Conservation (phyloP, 2,113 vertebrate species). For the Excalfactoria chinensis region DNA sequence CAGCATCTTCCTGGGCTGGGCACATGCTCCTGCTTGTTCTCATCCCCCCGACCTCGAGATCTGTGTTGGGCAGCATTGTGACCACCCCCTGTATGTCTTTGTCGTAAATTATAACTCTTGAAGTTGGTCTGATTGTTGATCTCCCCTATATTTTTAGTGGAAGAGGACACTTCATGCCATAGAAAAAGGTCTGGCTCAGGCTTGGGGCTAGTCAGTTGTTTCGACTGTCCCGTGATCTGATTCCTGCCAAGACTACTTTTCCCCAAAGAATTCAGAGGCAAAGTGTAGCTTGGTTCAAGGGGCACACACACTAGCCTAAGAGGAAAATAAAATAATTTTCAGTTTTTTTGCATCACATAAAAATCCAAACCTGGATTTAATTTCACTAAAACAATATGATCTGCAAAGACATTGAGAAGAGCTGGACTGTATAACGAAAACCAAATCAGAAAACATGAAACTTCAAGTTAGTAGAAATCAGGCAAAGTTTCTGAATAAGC, state of each 20-base stretch:
- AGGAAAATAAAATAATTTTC: neutral
- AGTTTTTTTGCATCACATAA: neutral
- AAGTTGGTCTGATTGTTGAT: neutral
- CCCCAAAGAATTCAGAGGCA: neutral
- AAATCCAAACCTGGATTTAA: neutral
- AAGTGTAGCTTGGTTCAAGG: neutral
- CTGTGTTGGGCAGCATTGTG: neutral
- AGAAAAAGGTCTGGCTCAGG: neutral
- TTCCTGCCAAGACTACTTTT: neutral
- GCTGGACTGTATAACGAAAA: neutral
- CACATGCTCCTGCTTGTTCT: neutral
- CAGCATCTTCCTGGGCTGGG: neutral
- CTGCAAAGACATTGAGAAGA: neutral
- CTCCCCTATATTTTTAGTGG: neutral
- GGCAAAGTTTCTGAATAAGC: neutral
- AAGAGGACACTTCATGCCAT: neutral
- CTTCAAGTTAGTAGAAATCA: neutral
- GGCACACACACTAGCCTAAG: neutral
- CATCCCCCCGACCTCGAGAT: accelerated
- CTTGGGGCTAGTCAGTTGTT: neutral
- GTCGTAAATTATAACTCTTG: neutral
- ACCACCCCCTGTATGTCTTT: accelerated
- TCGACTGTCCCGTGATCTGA: neutral
- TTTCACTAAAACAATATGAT: neutral
- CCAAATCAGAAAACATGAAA: neutral